phyloP scores from a whole-genome alignment of 2,888 invertebrate genomes.

The Temnothorax rugatulus region DNA sequence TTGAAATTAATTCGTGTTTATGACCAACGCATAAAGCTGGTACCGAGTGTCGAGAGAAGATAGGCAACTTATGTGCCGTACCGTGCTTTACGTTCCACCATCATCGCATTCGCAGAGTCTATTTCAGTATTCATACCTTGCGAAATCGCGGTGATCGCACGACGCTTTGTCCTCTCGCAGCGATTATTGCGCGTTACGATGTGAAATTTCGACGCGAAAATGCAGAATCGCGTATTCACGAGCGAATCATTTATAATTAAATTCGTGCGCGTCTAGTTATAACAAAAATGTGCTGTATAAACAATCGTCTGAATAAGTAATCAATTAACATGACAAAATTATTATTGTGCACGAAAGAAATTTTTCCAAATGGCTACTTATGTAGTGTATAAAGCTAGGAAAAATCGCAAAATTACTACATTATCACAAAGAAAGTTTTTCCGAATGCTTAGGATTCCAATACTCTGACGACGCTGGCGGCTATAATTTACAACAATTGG shows the following conservation, averaged over 20 bases:
- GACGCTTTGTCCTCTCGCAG: slow-evolving; percentile 29
- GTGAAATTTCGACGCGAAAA: slow-evolving; percentile 9
- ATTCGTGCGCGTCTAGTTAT: neutral
- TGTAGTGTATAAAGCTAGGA: neutral
- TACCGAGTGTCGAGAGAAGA: slow-evolving; percentile 77
- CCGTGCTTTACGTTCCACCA: slow-evolving; percentile 62
- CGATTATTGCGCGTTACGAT: slow-evolving; percentile 37
- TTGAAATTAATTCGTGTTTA: slow-evolving; percentile 86
- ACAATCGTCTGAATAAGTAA: neutral
- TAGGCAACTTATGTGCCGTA: slow-evolving; percentile 77
- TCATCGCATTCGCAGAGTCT: slow-evolving; percentile 62
- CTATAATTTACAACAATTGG: slow-evolving; percentile 46
- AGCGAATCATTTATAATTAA: slow-evolving; percentile 15
- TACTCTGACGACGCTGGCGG: neutral
- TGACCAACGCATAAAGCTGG: slow-evolving; percentile 79
- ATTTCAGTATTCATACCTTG: slow-evolving; percentile 71
- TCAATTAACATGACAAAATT: neutral
- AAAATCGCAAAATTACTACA: neutral
- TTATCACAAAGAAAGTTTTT: neutral
- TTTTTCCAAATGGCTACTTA: neutral
- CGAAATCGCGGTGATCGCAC: slow-evolving; percentile 55
- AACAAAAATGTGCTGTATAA: neutral
- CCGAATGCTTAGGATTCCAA: neutral
- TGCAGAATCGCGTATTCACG: slow-evolving; percentile 27
- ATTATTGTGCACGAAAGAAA: neutral